phyloP scores from a whole-genome alignment of 1,140 invertebrate genomes.

The Macrobrachium nipponense region DNA sequence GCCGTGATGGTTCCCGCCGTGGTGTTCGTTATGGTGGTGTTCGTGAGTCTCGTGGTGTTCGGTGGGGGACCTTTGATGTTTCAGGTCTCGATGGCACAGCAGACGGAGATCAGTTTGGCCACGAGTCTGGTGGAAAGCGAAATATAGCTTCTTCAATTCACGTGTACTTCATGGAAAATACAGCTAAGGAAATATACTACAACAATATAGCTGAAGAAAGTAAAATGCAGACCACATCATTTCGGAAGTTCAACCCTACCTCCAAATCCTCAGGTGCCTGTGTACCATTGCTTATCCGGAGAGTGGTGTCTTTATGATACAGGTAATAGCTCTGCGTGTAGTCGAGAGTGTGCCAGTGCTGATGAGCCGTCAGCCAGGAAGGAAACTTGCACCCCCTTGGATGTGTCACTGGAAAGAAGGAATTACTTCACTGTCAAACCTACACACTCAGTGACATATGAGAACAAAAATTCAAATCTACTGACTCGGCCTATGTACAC shows the following conservation, averaged over 20 bases:
- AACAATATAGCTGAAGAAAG: no score
- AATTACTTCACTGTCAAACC: neutral
- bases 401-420: conserved; percentile 35
- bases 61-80: conserved; percentile 6
- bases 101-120: conserved; percentile 62
- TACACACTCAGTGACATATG: no score
- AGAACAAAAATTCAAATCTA: no score
- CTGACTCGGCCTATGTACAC: no score
- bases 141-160: no score
- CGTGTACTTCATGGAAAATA: no score
- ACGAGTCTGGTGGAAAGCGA: conserved; percentile 35
- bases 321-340: conserved; percentile 75
- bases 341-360: conserved; percentile 84
- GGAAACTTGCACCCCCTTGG: conserved; percentile 77
- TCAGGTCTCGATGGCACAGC: conserved; percentile 59
- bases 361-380: conserved; percentile 80
- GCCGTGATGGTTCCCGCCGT: conserved; percentile 9
- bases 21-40: conserved; percentile 46
- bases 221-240: no score
- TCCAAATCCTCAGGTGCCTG: conserved; percentile 54
- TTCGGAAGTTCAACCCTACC: conserved; percentile 23
- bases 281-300: conserved; percentile 61
- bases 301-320: conserved; percentile 59
- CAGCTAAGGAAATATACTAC: no score
- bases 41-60: conserved; percentile 37